phyloP scores from a whole-genome alignment of 1,140 invertebrate genomes.

The Saccostrea echinata region DNA sequence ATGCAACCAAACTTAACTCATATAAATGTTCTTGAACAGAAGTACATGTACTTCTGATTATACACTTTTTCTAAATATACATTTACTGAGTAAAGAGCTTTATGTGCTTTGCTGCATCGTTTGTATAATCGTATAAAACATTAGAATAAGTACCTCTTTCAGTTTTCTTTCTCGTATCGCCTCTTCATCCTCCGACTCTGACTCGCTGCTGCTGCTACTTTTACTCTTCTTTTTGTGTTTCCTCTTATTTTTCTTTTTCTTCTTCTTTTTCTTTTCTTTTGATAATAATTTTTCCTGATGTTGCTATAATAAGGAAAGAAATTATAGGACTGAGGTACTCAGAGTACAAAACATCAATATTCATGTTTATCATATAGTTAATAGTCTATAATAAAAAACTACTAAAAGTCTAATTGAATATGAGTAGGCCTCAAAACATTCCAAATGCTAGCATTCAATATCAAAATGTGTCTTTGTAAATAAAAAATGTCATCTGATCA shows the following conservation, averaged over 20 bases:
- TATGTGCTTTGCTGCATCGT: not conserved
- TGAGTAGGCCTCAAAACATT: no score
- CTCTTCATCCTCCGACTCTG: slow-evolving; percentile 76
- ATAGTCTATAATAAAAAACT: no score
- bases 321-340: not conserved
- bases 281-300: slow-evolving; percentile 70
- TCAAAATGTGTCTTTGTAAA: no score
- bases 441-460: no score
- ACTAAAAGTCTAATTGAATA: no score
- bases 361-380: no score
- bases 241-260: slow-evolving; percentile 81
- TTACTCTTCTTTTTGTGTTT: slow-evolving; percentile 80
- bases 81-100: no score
- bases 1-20: no score
- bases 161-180: slow-evolving; percentile 75
- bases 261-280: slow-evolving; percentile 86
- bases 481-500: no score
- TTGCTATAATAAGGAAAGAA: slow-evolving; percentile 60
- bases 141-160: slow-evolving; percentile 66
- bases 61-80: no score
- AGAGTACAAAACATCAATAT: not conserved
- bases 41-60: no score
- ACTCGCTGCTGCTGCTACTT: slow-evolving; percentile 43
- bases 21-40: no score
- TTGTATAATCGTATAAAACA: not conserved